phyloP scores from a whole-genome alignment of 2,113 vertebrate genomes.

The Uropsilus gracilis region DNA sequence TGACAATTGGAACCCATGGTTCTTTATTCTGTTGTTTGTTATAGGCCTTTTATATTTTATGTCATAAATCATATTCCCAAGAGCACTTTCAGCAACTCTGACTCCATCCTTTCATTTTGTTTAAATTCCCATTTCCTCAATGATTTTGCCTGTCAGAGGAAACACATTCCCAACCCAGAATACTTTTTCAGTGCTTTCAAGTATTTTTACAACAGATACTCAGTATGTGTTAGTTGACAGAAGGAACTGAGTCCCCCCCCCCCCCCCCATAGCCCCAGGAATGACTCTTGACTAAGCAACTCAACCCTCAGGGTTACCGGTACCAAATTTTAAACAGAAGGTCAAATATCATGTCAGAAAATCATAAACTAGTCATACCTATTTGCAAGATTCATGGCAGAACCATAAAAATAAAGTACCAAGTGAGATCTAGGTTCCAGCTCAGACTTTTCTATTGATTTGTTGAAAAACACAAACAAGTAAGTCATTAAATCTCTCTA shows the following conservation, averaged over 20 bases:
- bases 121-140: constrained; percentile 17
- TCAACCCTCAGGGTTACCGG: not conserved
- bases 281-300: not conserved
- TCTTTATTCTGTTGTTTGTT: not conserved
- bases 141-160: not conserved
- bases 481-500: constrained; percentile 5
- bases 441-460: not conserved
- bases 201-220: not conserved
- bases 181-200: not conserved
- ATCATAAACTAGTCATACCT: not conserved
- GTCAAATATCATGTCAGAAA: not conserved
- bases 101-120: constrained; percentile 25
- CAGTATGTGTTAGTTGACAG: not conserved
- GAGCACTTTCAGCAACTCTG: not conserved
- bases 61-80: constrained; percentile 34
- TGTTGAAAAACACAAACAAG: not conserved
- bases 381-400: not conserved
- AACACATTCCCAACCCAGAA: constrained; percentile 17
- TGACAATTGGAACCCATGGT: not conserved
- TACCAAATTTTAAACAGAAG: not conserved
- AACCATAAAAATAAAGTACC: not conserved
- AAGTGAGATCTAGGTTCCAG: not conserved
- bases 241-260: not conserved
- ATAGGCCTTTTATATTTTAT: constrained; percentile 14
- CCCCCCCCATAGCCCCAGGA: rapidly evolving